Base-by-base conservation (phyloP, 2,888 invertebrate species). In the Lasioglossum zephyrum region DNA sequence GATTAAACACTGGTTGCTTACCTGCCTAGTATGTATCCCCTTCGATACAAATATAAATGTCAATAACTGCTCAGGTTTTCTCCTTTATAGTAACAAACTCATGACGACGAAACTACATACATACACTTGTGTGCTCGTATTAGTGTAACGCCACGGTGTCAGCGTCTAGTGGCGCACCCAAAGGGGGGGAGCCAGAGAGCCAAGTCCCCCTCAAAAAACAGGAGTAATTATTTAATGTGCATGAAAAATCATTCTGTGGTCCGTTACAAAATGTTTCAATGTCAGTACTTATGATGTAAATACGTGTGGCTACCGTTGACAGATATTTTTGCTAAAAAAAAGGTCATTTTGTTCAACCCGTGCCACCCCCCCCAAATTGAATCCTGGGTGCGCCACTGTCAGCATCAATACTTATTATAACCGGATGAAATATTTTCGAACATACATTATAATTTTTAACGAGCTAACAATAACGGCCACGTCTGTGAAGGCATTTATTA, bases 11-110 rank as follows among this genome's bases (percentile, higher is more conserved):
- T 47, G 70, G 3, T 18, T 53, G 36, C 36, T 36, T 36, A 26
- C 41, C 16, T 63, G 1, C 5, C 2, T 69, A 4, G 18, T 70
- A 11, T 53, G 18, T 70, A 11, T 53, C 13, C 41, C 49, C 11
- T 41, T 3, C 26, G 41, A 63, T 44, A 22, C 13, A 72, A n/a
- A 74, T 70, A 70, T 53, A 53, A 74, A n/a, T 77, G 47, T 26
- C 47, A 13, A 49, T 16, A 74, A 49, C 36, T 49, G 44, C n/a
- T 0, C 39, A 47, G 26, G 36, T 47, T 47, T 36, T 22, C 22
- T 74, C 69, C 49, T 84, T 78, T 84, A 84, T 84, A 83, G 22
- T 16, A 73, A 26, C n/a, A 47, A 53, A 26, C 39, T 73, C 11
- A 4, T 47, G 11, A 74, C n/a, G 5, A 16, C 72, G 16, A 9